These are phyloP conservation scores for Drosophila infuscata DNA, from an alignment of 2,888 invertebrate genomes.

Conservation along the genomic window DNA sequence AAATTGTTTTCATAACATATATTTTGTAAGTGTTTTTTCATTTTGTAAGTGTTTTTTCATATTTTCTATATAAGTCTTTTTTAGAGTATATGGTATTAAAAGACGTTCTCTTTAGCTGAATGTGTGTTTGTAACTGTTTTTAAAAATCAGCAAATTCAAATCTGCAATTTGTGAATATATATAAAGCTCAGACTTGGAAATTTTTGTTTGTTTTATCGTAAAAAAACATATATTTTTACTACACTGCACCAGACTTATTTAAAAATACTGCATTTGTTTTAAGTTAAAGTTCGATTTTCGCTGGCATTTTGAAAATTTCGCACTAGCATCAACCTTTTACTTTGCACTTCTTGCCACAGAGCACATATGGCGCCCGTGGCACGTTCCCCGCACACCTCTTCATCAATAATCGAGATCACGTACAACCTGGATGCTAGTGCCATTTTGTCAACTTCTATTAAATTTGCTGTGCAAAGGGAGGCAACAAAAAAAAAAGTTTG, in stretches of 20 bases:
- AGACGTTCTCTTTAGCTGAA: background rate
- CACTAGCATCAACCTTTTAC: conserved; percentile 26
- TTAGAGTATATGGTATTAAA: background rate
- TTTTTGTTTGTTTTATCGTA: background rate
- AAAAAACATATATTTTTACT: background rate
- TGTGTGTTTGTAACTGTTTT: background rate
- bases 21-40: no score
- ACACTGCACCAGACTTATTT: background rate
- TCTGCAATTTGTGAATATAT: background rate
- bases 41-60: no score
- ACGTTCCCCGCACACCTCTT: background rate
- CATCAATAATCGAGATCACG: conserved; percentile 53
- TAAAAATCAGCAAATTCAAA: no score
- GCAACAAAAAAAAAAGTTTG: conserved; percentile 10
- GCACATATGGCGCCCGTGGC: background rate
- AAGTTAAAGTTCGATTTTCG: background rate
- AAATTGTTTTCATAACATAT: rapidly evolving
- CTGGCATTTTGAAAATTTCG: conserved; percentile 7
- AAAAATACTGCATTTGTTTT: background rate
- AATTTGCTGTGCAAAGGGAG: conserved; percentile 42
- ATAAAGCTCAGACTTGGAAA: background rate
- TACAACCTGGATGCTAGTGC: conserved; percentile 38
- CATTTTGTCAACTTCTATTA: conserved; percentile 69
- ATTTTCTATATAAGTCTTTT: no score
- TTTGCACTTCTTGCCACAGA: conserved; percentile 17